Evolutionary conservation across 2,113 vertebrate species (phyloP).

Genomic region (Podarcis muralis): DNA sequence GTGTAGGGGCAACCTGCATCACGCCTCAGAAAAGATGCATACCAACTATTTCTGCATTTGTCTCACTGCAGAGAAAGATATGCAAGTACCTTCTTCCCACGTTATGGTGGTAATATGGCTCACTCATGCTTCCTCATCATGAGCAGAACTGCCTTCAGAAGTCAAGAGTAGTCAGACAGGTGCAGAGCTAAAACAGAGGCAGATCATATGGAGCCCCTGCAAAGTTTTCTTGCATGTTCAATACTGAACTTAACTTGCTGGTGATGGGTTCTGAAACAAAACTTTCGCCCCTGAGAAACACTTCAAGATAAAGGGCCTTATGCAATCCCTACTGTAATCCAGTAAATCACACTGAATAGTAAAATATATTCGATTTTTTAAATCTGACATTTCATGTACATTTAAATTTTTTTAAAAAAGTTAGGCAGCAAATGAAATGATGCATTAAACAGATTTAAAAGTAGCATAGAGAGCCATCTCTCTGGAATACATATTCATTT

Average conservation of each 20-base stretch:
- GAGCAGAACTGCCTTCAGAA: not conserved
- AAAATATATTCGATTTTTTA: not conserved
- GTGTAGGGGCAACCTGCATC: not conserved
- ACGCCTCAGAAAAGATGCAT: not conserved
- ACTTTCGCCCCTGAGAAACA: not conserved
- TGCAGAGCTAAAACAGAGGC: not conserved
- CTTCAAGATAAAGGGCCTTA: rapidly evolving
- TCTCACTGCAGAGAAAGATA: not conserved
- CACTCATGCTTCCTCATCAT: not conserved
- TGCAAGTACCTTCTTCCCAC: not conserved
- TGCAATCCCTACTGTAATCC: not conserved
- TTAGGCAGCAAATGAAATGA: not conserved
- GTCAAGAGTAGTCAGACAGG: not conserved
- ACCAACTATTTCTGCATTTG: not conserved
- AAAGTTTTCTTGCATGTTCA: not conserved
- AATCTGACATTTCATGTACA: not conserved
- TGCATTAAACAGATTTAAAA: not conserved
- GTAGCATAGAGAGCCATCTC: rapidly evolving
- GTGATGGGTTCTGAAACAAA: not conserved
- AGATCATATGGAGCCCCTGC: not conserved
- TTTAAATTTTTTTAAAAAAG: not conserved
- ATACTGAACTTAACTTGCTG: not conserved
- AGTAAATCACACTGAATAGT: not conserved
- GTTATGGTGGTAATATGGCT: not conserved
- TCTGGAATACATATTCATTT: not conserved